Conservation (phyloP, 2,113 vertebrate genomes). For the Cyprinodon brontotheroides region DNA sequence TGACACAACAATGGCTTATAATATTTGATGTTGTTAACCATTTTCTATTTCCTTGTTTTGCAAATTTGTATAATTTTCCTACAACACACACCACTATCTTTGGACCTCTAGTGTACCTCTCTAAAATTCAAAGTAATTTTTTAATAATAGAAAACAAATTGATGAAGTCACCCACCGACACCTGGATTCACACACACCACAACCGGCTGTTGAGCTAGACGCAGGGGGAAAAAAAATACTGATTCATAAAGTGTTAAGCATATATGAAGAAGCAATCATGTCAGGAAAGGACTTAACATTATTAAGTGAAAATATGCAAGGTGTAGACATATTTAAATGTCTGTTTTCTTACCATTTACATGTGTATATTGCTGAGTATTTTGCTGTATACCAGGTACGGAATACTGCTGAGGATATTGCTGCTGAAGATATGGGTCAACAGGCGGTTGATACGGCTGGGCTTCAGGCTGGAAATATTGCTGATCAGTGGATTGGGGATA, state of each 20-base stretch:
- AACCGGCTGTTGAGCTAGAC: not conserved
- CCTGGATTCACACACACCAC: not conserved
- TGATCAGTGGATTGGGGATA: too few relatives aligned
- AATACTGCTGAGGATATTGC: not conserved
- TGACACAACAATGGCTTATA: too few relatives aligned
- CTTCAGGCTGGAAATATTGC: not conserved
- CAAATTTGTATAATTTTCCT: too few relatives aligned
- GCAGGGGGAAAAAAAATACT: not conserved
- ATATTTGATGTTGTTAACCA: too few relatives aligned
- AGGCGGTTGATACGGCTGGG: not conserved
- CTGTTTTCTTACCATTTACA: not conserved
- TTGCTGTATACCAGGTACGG: not conserved
- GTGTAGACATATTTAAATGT: not conserved
- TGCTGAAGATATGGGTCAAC: accelerated
- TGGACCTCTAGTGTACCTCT: too few relatives aligned
- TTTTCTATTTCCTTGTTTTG: too few relatives aligned
- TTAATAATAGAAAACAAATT: too few relatives aligned
- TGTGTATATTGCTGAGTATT: not conserved
- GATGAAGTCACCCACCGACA: not conserved
- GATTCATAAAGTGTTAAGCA: not conserved
- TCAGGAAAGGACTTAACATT: not conserved
- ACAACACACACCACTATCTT: too few relatives aligned
- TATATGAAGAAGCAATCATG: too few relatives aligned
- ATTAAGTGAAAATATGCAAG: not conserved
- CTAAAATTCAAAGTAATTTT: too few relatives aligned